Percentiles rank a stretch among this genome's conserved stretches.
Conservation (phyloP, 2,113 vertebrate species). For the Scopus umbretta region DNA sequence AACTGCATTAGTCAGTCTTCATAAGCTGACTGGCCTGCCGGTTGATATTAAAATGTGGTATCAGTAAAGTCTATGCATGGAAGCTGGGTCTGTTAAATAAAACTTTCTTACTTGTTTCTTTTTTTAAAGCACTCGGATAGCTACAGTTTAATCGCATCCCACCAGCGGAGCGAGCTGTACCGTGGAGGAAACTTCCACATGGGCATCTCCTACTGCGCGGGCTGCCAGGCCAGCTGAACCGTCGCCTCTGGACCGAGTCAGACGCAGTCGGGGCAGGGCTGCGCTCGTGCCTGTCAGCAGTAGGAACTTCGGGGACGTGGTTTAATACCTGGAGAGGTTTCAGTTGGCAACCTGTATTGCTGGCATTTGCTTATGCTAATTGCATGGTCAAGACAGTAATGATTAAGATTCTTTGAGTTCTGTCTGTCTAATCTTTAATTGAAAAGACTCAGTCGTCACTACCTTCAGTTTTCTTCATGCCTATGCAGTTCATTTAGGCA, state of each 20-base stretch:
- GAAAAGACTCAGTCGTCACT: not conserved
- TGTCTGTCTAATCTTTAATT: not conserved
- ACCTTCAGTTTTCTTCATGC: not conserved
- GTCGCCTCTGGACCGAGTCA: slow-evolving; percentile 64
- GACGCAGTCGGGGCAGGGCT: slow-evolving; percentile 67
- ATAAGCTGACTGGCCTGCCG: not conserved
- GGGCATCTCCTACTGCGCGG: slow-evolving; percentile 63
- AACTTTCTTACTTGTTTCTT: not conserved
- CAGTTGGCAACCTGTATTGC: not conserved
- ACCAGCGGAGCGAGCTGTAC: slow-evolving; percentile 65
- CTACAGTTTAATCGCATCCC: slow-evolving; percentile 65
- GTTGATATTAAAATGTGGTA: not conserved
- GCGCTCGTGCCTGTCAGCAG: slow-evolving; percentile 38
- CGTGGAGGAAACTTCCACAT: slow-evolving; percentile 53
- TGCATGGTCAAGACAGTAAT: not conserved
- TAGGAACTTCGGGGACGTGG: slow-evolving; percentile 27
- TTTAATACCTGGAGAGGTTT: not conserved
- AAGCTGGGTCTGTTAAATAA: not conserved
- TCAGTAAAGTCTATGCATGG: no score
- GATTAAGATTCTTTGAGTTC: not conserved
- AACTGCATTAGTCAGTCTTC: not conserved
- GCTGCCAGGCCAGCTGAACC: slow-evolving; percentile 45
- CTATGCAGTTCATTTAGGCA: not conserved
- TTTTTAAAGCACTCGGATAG: slow-evolving; percentile 66
- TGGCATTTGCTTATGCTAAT: not conserved